phyloP scores from a whole-genome alignment of 2,888 invertebrate species.

The Dryococelus australis region DNA sequence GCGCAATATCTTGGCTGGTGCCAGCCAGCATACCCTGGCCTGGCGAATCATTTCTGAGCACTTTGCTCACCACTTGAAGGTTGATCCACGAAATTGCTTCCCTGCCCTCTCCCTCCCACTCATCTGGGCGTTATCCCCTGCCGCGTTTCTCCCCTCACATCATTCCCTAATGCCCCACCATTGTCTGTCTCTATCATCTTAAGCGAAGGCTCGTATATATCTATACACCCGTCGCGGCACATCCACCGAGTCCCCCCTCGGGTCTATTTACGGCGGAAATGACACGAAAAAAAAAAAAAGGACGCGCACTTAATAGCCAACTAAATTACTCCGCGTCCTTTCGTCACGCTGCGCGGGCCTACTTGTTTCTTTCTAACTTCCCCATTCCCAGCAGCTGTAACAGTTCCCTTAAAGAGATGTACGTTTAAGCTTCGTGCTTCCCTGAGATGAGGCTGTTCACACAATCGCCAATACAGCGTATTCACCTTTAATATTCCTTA shows the following conservation, averaged over 20 bases:
- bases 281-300: background rate
- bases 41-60: background rate
- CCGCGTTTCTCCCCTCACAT: background rate
- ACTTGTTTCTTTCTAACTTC: background rate
- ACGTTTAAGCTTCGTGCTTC: no score
- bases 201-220: background rate
- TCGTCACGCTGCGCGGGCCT: background rate
- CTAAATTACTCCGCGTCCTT: background rate
- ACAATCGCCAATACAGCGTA: no score
- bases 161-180: conserved; percentile 1
- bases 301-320: conserved; percentile 5
- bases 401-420: conserved; percentile 1
- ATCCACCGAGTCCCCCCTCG: background rate
- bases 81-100: conserved; percentile 9
- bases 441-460: no score
- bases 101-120: background rate
- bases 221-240: background rate
- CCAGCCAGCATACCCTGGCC: background rate
- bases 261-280: conserved; percentile 16
- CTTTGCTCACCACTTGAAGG: conserved; percentile 16
- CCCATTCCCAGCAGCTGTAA: background rate
- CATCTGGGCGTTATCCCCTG: no score
- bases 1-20: background rate
- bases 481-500: no score
- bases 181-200: conserved; percentile 11